Conservation (phyloP, 2,797 vertebrate species). For the Thunnus albacares region DNA sequence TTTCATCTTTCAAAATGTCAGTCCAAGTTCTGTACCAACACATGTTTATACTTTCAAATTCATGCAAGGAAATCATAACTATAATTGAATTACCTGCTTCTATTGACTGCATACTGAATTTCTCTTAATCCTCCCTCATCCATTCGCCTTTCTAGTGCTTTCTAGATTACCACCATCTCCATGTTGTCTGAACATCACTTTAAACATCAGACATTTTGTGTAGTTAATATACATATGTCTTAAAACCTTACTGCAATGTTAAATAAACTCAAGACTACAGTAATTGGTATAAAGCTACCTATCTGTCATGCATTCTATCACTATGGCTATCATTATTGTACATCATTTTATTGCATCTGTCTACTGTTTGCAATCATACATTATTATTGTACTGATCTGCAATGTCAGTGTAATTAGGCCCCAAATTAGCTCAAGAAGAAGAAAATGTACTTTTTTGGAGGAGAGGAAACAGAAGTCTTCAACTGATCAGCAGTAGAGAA, state of each 20-base stretch:
- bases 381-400: too few species aligned
- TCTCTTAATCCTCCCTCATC: conserved; percentile 17
- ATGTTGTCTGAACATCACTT: not conserved
- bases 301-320: not conserved
- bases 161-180: not conserved
- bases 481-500: too few species aligned
- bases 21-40: conserved; percentile 15
- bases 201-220: not conserved
- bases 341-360: not conserved
- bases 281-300: not conserved
- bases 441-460: too few species aligned
- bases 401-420: too few species aligned
- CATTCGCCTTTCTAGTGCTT: not conserved
- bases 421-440: too few species aligned
- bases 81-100: conserved; percentile 21
- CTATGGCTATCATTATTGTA: not conserved
- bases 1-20: conserved; percentile 34
- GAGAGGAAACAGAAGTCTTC: too few species aligned
- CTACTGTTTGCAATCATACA: too few species aligned
- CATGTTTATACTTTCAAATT: conserved; percentile 29
- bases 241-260: not conserved
- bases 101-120: conserved; percentile 9
- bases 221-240: not conserved
- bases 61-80: conserved; percentile 2
- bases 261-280: not conserved